Evolutionary conservation across 2,113 vertebrate species (phyloP), one percentile per base, ranked within the genome.

Genomic region (Scophthalmus maximus): DNA sequence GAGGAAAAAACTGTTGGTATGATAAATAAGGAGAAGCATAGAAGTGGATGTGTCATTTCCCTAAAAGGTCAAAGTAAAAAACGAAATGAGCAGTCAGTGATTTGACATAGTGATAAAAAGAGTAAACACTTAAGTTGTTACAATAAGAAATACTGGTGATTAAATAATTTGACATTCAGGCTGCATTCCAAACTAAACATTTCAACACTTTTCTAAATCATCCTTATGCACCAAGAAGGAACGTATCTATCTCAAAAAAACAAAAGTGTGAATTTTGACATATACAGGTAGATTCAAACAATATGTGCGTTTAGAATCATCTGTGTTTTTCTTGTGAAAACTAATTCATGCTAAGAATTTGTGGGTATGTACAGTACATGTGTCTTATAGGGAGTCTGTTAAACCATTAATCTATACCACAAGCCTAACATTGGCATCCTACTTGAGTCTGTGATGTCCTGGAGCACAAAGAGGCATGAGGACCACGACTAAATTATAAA

Each of bases 11-110:
- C n/a, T 62, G 50, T 29, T 66, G 55, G 34, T 20, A 12, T 15
- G 46, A 72, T 63, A 67, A 65, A 80, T 57, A 75, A 81, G 81
- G 46, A 73, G 23, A 88, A 40, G 75, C 32, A 32, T 36, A 73
- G 81, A 78, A 59, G 62, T 66, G 23, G 29, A 85, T 74, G 66
- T 55, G 68, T 57, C 47, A 53, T 63, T 88, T 89, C 68, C 44
- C 34, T 52, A 71, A 76, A 87, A 91, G 82, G 87, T 91, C 82
- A 89, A 47, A 59, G 49, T 46, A 36, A 57, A 67, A 22, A 68
- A 74, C 46, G 15, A 69, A 44, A 79, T 81, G 70, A 56, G 15
- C 12, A 47, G 29, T 46, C 15, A 40, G 34, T 52, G n/a, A 42
- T 52, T 38, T 52, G 30, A 70, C 27, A 46, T 26, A 34, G 29